Percentiles rank a stretch among this genome's conserved stretches.
These are phyloP conservation scores for Atta colombica DNA, from an alignment of 1,140 invertebrate species.

Conservation along the genomic window DNA sequence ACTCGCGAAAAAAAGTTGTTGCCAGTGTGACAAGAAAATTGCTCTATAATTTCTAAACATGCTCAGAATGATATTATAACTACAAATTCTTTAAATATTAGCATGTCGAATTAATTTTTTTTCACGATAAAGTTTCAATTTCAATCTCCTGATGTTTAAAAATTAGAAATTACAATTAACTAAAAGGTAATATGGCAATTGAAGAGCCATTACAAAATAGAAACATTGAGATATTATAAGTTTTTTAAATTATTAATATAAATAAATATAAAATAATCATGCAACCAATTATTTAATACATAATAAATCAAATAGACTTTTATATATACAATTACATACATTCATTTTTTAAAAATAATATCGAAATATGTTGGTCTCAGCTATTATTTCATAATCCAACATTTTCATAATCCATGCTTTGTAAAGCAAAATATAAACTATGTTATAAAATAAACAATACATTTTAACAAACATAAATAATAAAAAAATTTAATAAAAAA, in stretches of 20 bases:
- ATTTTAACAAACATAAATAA: neutral
- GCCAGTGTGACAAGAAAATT: slow-evolving; percentile 27
- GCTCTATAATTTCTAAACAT: neutral
- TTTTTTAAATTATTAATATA: slow-evolving; percentile 8
- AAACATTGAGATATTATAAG: neutral
- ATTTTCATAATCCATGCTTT: neutral
- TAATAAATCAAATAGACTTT: neutral
- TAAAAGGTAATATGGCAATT: neutral
- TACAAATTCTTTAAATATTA: neutral
- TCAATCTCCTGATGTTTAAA: neutral
- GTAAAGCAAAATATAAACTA: neutral
- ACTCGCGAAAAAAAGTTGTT: slow-evolving; percentile 38
- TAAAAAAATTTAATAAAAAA: neutral
- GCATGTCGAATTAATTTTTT: neutral
- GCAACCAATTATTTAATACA: slow-evolving; percentile 8
- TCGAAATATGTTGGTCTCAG: slow-evolving; percentile 35
- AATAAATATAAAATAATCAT: neutral
- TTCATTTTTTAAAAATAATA: slow-evolving; percentile 7
- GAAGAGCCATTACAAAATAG: neutral
- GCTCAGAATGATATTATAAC: neutral
- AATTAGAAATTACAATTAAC: neutral
- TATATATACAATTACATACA: neutral
- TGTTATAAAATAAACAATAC: neutral
- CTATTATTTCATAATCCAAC: slow-evolving; percentile 37
- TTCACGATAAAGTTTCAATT: neutral